phyloP scores from a whole-genome alignment of 2,113 vertebrate species.

The Illadopsis cleaveri region DNA sequence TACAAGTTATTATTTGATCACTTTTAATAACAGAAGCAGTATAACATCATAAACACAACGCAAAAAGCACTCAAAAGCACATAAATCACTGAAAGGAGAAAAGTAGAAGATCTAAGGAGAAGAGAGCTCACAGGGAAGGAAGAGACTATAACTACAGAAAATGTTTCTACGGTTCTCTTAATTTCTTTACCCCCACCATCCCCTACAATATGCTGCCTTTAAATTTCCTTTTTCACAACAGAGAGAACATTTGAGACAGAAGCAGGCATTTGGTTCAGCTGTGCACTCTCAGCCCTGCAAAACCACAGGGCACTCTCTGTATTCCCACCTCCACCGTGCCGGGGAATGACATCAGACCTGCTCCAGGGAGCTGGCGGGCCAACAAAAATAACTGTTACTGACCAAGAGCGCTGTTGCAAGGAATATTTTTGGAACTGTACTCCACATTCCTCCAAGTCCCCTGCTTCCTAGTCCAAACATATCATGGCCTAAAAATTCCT shows the following conservation, averaged over 20 bases:
- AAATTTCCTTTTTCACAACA: background rate
- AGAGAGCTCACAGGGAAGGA: background rate
- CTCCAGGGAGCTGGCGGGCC: conserved; percentile 52
- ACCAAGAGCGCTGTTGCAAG: conserved; percentile 65
- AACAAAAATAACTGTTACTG: conserved; percentile 77
- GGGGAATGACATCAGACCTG: conserved; percentile 74
- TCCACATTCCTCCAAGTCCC: conserved; percentile 71
- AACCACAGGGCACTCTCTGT: conserved; percentile 72
- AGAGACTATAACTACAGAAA: background rate
- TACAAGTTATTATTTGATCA: background rate
- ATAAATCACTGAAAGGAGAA: background rate
- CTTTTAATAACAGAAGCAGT: background rate
- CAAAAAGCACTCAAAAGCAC: background rate
- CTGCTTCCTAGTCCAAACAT: conserved; percentile 76
- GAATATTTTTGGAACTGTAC: conserved; percentile 74
- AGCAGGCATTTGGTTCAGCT: conserved; percentile 47
- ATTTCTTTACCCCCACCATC: background rate
- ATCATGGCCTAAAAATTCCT: conserved; percentile 74
- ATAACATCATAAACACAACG: background rate
- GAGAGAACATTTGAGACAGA: conserved; percentile 32
- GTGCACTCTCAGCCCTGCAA: conserved; percentile 6
- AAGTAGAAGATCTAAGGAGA: background rate
- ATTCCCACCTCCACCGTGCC: conserved; percentile 34
- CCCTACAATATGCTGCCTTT: background rate
- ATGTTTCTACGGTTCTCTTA: background rate